Base-by-base conservation (phyloP, 1,140 invertebrate species). In the Chrysomallon squamiferum region DNA sequence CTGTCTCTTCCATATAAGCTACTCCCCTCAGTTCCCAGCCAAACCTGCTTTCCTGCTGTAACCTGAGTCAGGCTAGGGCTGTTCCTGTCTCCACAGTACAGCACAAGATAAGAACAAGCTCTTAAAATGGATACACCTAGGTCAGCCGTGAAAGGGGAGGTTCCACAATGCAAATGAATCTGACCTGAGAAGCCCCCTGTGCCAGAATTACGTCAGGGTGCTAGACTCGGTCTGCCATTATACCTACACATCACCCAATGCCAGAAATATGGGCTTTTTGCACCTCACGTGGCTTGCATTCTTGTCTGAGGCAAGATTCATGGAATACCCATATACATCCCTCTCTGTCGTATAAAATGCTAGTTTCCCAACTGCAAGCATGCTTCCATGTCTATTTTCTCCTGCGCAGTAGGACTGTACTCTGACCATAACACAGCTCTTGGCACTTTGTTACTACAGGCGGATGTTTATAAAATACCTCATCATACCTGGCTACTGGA, bases 321-420 rank as follows among this genome's bases (percentile, higher is more conserved):
- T 52, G 59, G 52, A 62, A 68, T 68, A 62, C 56, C 66, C 66
- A 63, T 68, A 68, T 68, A 68, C 60, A 68, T 62, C 60, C 62
- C 59, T 62, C 52, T 62, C 66, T 62, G 50, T 59, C 60, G 66
- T 68, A 68, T 68, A 68, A 68, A 68, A 68, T 50, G 58, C 54
- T 62, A 45, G 38, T 59, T 32, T 52, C 59, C 66, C 52, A 38
- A 43, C 64, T 62, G 66, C 66, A 62, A 41, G 54, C 66, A 68
- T 57, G 66, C 35, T 38, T 38, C 59, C 66, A 59, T 68, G 66
- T 59, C 58, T 35, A 38, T 43, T 5, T 54, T 30, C 22, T 25
- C 29, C 50, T 54, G 50, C 50, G 50, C 50, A 54, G 50, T 54
- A 54, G 7, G 50, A 54, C 50, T 54, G 29, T 25, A 25, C 9